Percentiles rank a stretch among this genome's conserved stretches.
Evolutionary conservation across 2,797 vertebrate species (phyloP).

Genomic region (Syngnathus acus): DNA sequence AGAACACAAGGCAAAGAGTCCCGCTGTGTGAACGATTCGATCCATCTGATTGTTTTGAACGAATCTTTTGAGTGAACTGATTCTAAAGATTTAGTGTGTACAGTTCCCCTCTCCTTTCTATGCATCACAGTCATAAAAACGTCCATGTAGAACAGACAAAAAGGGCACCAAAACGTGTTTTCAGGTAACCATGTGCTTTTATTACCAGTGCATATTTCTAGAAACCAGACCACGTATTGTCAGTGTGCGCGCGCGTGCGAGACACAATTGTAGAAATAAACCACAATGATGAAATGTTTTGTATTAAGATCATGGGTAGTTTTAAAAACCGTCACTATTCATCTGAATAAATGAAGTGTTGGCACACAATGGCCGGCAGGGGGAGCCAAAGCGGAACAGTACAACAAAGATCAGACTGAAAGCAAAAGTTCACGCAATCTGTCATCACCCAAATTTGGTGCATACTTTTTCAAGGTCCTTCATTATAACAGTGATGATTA

Average conservation of each 20-base stretch:
- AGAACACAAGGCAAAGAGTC: too few relatives aligned
- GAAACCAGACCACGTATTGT: conserved; percentile 39
- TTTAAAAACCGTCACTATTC: not conserved
- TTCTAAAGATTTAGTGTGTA: too few relatives aligned
- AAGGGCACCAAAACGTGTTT: conserved; percentile 1
- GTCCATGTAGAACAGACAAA: not conserved
- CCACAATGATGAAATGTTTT: not conserved
- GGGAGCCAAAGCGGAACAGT: conserved; percentile 29
- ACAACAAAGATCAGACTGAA: not conserved
- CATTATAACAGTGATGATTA: not conserved
- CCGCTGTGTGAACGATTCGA: too few relatives aligned
- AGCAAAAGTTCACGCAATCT: too few relatives aligned
- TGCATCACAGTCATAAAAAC: too few relatives aligned
- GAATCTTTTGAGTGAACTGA: too few relatives aligned
- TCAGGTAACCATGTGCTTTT: conserved; percentile 77
- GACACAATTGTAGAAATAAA: not conserved
- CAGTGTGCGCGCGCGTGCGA: not conserved
- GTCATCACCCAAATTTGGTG: not conserved
- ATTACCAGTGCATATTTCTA: conserved; percentile 76
- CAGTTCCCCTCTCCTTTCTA: too few relatives aligned
- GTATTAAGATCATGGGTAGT: not conserved
- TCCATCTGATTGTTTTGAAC: too few relatives aligned
- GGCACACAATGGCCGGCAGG: conserved; percentile 38
- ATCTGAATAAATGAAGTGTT: conserved; percentile 9
- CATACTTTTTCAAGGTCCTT: not conserved